phyloP scores from a whole-genome alignment of 2,797 vertebrate species.

The Girardinus metallicus region DNA sequence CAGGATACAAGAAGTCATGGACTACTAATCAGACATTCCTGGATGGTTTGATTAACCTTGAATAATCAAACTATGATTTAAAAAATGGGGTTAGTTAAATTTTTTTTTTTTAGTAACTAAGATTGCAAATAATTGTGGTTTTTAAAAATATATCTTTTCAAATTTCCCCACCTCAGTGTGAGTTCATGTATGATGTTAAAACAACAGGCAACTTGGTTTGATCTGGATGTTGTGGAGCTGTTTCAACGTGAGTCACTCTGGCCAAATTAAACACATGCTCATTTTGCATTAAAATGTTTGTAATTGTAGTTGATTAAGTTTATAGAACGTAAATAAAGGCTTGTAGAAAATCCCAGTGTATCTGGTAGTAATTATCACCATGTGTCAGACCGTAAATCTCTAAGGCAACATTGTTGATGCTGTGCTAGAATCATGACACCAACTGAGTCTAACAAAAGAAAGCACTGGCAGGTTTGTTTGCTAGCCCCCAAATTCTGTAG shows the following conservation, averaged over 20 bases:
- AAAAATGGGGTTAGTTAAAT: neutral
- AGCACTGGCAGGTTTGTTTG: neutral
- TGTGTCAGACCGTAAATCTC: slow-evolving; percentile 26
- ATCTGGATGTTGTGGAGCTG: slow-evolving; percentile 37
- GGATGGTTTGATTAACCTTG: neutral
- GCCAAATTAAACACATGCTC: slow-evolving; percentile 56
- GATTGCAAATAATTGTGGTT: neutral
- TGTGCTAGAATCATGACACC: slow-evolving; percentile 4
- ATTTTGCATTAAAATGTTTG: slow-evolving; percentile 64
- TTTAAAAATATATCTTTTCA: neutral
- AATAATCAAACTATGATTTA: neutral
- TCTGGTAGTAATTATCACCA: slow-evolving; percentile 31
- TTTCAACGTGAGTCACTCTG: slow-evolving; percentile 65
- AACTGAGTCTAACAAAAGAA: slow-evolving; percentile 13
- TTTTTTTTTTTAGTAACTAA: neutral
- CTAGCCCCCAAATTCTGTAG: neutral
- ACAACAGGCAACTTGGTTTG: slow-evolving; percentile 33
- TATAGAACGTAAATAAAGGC: neutral
- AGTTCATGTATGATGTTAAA: slow-evolving; percentile 22
- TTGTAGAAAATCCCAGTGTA: slow-evolving; percentile 35
- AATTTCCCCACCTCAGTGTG: neutral
- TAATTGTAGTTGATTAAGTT: slow-evolving; percentile 55
- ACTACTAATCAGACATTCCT: neutral
- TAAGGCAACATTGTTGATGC: neutral
- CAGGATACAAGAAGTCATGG: neutral